Conservation (phyloP, 2,888 invertebrate species). For the Cheilosia vulpina region DNA sequence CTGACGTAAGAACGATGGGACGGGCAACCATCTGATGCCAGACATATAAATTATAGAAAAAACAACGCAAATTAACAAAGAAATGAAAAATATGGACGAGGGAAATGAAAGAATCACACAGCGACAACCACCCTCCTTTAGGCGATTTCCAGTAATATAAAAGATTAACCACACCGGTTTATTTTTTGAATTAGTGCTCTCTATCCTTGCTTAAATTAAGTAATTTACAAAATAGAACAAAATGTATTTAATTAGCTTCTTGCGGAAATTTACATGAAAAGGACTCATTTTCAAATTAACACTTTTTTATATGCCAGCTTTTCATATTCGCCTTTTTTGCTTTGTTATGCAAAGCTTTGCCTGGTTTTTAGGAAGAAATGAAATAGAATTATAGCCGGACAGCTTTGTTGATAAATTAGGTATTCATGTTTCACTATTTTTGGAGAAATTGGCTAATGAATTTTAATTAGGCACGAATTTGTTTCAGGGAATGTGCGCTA, state of each 20-base stretch:
- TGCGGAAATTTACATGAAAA: conserved; percentile 16
- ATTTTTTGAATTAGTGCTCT: conserved; percentile 22
- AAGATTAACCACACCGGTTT: conserved; percentile 45
- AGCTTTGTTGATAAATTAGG: conserved; percentile 13
- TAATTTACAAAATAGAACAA: conserved; percentile 47
- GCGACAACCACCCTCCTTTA: conserved; percentile 2
- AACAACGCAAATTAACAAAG: conserved; percentile 10
- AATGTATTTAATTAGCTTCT: conserved; percentile 46
- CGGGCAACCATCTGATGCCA: not conserved
- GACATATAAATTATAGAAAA: conserved; percentile 19
- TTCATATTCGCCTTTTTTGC: not conserved
- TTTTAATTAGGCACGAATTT: not conserved
- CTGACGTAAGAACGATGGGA: too few relatives aligned
- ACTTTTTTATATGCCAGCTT: conserved; percentile 10
- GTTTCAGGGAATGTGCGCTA: not conserved
- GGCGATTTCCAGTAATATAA: conserved; percentile 20
- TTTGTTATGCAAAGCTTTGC: conserved; percentile 6
- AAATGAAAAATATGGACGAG: conserved; percentile 5
- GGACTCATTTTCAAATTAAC: conserved; percentile 48
- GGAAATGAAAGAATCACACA: conserved; percentile 27
- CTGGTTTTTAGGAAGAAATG: not conserved
- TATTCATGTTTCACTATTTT: not conserved
- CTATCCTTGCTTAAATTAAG: conserved; percentile 9
- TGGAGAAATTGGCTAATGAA: conserved; percentile 1
- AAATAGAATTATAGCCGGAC: conserved; percentile 3